Percentiles rank a stretch among this genome's conserved stretches.
These are phyloP conservation scores for Drosophila kanekoi DNA, from an alignment of 2,888 invertebrate genomes.

Conservation along the genomic window DNA sequence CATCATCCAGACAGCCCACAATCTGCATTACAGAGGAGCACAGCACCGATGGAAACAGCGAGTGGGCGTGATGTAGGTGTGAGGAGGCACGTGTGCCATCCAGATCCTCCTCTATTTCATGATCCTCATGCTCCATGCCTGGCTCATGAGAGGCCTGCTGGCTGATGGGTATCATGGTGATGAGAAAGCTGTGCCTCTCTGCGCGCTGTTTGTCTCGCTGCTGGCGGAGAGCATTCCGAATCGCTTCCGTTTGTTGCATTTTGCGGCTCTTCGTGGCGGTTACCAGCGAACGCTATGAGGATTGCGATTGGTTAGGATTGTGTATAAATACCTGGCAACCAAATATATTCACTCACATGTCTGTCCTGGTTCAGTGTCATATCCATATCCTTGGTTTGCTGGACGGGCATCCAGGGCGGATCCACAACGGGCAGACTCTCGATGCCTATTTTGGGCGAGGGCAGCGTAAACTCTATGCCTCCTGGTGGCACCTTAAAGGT, in stretches of 20 bases:
- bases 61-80: slow-evolving; percentile 96
- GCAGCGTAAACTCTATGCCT: slow-evolving; percentile 99
- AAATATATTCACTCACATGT: slow-evolving; percentile 88
- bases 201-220: slow-evolving; percentile 97
- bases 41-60: slow-evolving; percentile 97
- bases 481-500: slow-evolving; percentile 99
- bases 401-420: slow-evolving; percentile 99
- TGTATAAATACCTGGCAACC: no score
- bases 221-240: slow-evolving; percentile 96
- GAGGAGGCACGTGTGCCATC: slow-evolving; percentile 91
- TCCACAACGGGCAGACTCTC: slow-evolving; percentile 97
- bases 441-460: slow-evolving; percentile 99
- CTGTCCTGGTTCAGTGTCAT: slow-evolving; percentile 99
- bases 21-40: slow-evolving; percentile 98
- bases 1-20: slow-evolving; percentile 97
- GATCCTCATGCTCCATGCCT: slow-evolving; percentile 93
- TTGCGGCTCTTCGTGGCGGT: slow-evolving; percentile 99
- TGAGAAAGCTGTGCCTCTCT: slow-evolving; percentile 97
- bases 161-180: slow-evolving; percentile 97
- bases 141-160: slow-evolving; percentile 98
- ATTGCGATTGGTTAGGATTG: slow-evolving; percentile 8
- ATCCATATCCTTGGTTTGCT: slow-evolving; percentile 99
- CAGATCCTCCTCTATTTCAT: slow-evolving; percentile 91
- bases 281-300: slow-evolving; percentile 93
- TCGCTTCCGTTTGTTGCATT: slow-evolving; percentile 99